Base-by-base conservation (phyloP, 2,797 vertebrate species). In the Ceryle rudis region DNA sequence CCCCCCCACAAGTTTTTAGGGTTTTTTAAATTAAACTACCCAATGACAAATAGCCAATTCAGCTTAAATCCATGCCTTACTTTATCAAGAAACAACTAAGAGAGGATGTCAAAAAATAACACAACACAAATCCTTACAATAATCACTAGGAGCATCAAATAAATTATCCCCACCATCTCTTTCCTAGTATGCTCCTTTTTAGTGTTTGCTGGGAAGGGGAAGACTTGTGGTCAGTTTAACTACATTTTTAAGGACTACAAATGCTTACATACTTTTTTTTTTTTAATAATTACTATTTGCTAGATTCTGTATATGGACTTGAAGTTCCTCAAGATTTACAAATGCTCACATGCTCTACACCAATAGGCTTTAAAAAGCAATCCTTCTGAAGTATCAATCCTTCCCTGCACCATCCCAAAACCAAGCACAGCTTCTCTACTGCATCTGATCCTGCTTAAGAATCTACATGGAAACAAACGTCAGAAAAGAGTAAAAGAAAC, bases 381-480 rank as follows among this genome's bases (percentile, higher is more conserved):
- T 41, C 47, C 44, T 70, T 70, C 55, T 3, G 5, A 65, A 77
- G 47, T 6, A 86, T 33, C 39, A 85, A 19, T 64, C 46, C 42
- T 81, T 5, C 44, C 18, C 57, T 71, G 31, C 51, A 90, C 37
- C 39, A 47, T 18, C 41, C 41, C 37, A n/a, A 92, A 91, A 44
- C 11, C 72, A 93, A 26, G 51, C 8, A 0, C 52, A 61, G 44
- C 33, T 72, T 72, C 66, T 49, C 67, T 20, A 18, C 62, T 81
- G 42, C 70, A 84, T 65, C 77, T 83, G 74, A 86, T 72, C 35
- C 57, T 46, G 33, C 69, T 91, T 77, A 79, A 74, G 88, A 81
- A 91, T 64, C 74, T 82, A 93, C 47, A 75, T 73, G 79, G 86
- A 89, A 94, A 95, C 86, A 96, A 95, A 80, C 18, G 8, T 90